Conservation (phyloP, 1,140 invertebrate genomes). For the Scylla paramamosain region DNA sequence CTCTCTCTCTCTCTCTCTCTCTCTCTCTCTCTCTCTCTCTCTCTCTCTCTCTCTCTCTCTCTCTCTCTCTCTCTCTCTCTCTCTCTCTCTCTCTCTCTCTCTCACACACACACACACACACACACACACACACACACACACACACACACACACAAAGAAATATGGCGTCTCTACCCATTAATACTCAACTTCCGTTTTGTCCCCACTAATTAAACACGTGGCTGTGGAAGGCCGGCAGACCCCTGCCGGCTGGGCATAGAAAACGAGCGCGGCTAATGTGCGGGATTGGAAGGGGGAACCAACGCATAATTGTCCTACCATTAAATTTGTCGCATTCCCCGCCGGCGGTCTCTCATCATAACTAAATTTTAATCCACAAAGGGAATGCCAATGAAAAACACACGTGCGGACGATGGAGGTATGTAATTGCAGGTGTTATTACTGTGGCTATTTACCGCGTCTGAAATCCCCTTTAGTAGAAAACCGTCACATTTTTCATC, state of each 20-base stretch:
- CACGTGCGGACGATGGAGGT: not conserved
- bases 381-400: not conserved
- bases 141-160: not conserved
- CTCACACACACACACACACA: too few species aligned
- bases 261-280: not conserved
- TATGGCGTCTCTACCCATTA: not conserved
- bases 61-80: not conserved
- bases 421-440: not conserved
- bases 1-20: conserved; percentile 27
- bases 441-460: not conserved
- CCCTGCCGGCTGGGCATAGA: not conserved
- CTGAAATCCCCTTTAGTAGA: not conserved
- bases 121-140: too few species aligned
- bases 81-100: not conserved
- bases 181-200: not conserved
- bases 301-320: not conserved
- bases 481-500: not conserved
- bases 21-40: not conserved
- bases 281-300: not conserved
- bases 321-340: not conserved
- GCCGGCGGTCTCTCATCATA: not conserved
- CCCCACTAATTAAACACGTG: not conserved
- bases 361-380: not conserved
- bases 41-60: not conserved
- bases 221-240: not conserved